Base-by-base conservation (phyloP, 2,113 vertebrate species). In the Heloderma charlesbogerti region DNA sequence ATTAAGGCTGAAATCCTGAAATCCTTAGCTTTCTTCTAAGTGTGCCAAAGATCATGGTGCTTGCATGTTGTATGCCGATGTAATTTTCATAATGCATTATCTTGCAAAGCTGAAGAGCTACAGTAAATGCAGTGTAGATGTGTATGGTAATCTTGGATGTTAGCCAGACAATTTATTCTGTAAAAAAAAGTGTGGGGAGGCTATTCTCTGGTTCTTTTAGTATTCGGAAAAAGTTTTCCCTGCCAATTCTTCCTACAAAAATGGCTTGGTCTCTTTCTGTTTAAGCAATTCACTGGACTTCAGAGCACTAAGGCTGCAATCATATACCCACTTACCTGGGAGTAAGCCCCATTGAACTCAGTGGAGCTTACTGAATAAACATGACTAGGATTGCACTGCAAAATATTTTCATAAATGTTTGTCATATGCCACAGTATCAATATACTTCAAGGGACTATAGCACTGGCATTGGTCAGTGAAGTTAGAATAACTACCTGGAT, bases 91-190 rank as follows among this genome's bases (percentile, higher is more conserved):
- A 90, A 93, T 89, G 86, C 89, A 71, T 94, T 74, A 77, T 85
- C 51, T 91, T 81, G 80, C 74, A 90, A 94, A 87, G 89, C 92
- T 94, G 84, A 80, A 94, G 75, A 92, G 91, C n/a, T n/a, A n/a
- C n/a, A n/a, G 89, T 93, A 71, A 95, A 93, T 93, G 93, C 86
- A 93, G 37, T 92, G 67, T 95, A 90, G 83, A 63, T 83, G 89
- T 89, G 40, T 16, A 75, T 88, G 84, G 92, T 94, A 92, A 91
- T 93, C 34, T 0, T 95, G 88, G 95, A 93, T 95, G 95, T 95
- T 95, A 95, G 88, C 92, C 93, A 96, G 93, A 92, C 94, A 95
- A 94, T 95, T 96, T 95, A 94, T 94, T 94, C 92, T 91, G 87
- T 94, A 18, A 15, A 48, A 85, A 51, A 93, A 94, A 91, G 93